Conservation (phyloP, 2,797 vertebrate species). For the Darevskia nairensis region DNA sequence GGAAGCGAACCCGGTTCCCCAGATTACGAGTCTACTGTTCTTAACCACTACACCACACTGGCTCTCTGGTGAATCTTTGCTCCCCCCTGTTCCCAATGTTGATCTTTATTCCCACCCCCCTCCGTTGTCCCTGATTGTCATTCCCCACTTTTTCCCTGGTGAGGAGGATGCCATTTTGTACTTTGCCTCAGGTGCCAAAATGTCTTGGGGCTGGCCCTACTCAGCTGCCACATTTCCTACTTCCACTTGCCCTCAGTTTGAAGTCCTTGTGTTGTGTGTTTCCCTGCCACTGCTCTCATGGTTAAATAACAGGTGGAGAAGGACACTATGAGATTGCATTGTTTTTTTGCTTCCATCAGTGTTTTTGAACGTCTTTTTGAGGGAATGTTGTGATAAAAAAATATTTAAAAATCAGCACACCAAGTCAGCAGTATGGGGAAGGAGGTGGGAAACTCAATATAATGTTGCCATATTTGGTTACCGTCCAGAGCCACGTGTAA, state of each 20-base stretch:
- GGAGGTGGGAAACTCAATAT: not conserved
- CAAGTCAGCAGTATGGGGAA: not conserved
- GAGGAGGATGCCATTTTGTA: too few species aligned
- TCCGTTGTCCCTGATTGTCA: too few species aligned
- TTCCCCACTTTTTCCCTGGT: too few species aligned
- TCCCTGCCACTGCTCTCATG: not conserved
- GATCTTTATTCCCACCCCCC: too few species aligned
- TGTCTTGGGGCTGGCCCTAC: not conserved
- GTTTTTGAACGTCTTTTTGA: not conserved
- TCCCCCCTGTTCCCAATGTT: too few species aligned
- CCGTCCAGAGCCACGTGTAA: not conserved
- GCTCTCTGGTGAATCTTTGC: too few species aligned
- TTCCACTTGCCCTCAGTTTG: not conserved
- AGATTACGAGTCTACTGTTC: too few species aligned
- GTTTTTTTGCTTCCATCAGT: not conserved
- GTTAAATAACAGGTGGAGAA: not conserved
- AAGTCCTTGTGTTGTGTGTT: not conserved
- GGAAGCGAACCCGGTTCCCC: too few species aligned
- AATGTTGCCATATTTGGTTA: not conserved
- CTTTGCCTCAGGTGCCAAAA: too few species aligned
- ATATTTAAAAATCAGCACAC: not conserved
- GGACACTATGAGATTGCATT: too few species aligned
- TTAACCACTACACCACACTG: too few species aligned
- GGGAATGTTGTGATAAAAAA: not conserved
- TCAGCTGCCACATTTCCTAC: not conserved